Percentiles rank a stretch among this genome's conserved stretches.
Conservation (phyloP, 2,797 vertebrate genomes). For the Lates japonicus region DNA sequence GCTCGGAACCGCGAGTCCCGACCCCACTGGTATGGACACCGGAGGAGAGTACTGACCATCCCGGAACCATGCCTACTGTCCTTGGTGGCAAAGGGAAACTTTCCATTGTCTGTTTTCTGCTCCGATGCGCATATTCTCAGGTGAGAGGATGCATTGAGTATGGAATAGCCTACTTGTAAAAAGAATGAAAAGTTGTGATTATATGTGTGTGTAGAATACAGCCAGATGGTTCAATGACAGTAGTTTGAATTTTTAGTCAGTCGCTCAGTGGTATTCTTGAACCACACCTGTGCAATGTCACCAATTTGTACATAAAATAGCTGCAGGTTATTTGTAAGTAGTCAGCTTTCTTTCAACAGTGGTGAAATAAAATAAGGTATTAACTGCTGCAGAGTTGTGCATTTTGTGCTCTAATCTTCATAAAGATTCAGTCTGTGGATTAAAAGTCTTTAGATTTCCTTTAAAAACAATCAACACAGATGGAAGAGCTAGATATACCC, state of each 20-base stretch:
- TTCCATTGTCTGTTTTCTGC: slow-evolving; percentile 78
- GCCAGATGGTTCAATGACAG: not conserved
- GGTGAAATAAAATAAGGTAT: not conserved
- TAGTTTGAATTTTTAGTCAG: not conserved
- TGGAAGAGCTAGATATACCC: not conserved
- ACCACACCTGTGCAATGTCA: not conserved
- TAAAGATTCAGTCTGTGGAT: not conserved
- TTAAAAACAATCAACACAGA: not conserved
- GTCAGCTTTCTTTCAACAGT: not conserved
- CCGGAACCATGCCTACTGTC: slow-evolving; percentile 84
- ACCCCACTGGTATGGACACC: slow-evolving; percentile 77
- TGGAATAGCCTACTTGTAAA: not conserved
- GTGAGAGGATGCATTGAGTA: slow-evolving; percentile 67
- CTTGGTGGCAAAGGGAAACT: slow-evolving; percentile 82
- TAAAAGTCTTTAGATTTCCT: not conserved
- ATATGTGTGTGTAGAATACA: not conserved
- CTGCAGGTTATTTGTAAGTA: not conserved
- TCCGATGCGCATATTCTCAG: slow-evolving; percentile 82
- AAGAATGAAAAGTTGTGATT: not conserved
- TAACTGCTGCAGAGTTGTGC: not conserved
- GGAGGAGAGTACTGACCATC: slow-evolving; percentile 71
- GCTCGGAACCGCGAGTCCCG: slow-evolving; percentile 42
- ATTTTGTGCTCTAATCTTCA: not conserved
- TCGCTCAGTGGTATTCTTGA: not conserved
- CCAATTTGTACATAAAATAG: not conserved